phyloP scores from a whole-genome alignment of 2,797 vertebrate species.

The Alectoris magna region DNA sequence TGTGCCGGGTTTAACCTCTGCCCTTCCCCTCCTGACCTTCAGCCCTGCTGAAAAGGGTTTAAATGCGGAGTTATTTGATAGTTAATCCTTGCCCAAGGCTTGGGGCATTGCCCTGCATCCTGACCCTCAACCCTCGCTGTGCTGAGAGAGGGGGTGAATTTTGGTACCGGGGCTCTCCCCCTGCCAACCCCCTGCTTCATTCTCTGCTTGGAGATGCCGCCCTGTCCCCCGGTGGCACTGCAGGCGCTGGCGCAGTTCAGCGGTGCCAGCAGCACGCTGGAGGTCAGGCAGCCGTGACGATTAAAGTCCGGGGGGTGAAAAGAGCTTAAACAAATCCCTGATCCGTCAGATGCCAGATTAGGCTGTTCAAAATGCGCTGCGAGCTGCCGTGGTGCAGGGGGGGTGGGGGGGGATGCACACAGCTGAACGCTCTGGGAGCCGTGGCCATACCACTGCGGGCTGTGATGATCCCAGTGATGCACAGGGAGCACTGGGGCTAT shows the following conservation, averaged over 20 bases:
- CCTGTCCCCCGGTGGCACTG: not conserved
- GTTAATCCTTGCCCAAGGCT: conserved; percentile 20
- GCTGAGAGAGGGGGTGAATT: not conserved
- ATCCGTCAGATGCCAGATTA: conserved; percentile 71
- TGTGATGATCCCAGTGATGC: not conserved
- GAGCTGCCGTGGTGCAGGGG: not conserved
- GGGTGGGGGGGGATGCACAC: not conserved
- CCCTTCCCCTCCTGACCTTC: conserved; percentile 45
- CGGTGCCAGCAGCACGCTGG: conserved; percentile 8
- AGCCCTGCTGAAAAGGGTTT: conserved; percentile 56
- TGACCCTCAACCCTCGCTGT: not conserved
- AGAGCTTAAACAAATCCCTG: conserved; percentile 78
- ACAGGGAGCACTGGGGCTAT: not conserved
- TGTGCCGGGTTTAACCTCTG: conserved; percentile 40
- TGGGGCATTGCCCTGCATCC: not conserved
- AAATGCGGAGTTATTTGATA: conserved; percentile 66
- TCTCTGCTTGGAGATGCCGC: not conserved
- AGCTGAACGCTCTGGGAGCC: rapidly evolving
- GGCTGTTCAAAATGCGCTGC: conserved; percentile 25
- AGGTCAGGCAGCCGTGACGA: conserved; percentile 64
- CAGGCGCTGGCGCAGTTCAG: not conserved
- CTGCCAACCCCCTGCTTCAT: not conserved
- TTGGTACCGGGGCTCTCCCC: not conserved
- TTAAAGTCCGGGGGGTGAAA: conserved; percentile 71
- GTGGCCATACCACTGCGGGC: rapidly evolving